Base-by-base conservation (phyloP, 2,888 invertebrate species). In the Beris morrisii region DNA sequence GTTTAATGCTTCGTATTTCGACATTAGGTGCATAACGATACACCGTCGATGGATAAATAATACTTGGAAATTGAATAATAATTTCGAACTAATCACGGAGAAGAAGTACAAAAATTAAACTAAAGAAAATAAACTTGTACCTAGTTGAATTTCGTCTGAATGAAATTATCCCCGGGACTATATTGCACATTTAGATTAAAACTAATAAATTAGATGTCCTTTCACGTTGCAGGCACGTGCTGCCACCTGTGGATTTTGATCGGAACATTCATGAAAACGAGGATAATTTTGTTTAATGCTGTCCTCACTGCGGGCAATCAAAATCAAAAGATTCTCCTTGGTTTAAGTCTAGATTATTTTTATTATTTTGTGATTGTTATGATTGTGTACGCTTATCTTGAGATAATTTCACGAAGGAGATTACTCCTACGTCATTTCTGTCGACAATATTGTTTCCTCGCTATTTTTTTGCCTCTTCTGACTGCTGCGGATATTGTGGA, bases 161-260 rank as follows among this genome's bases (percentile, higher is more conserved):
- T 38, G 38, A 9, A 38, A 38, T 38, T 38, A 38, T 38, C 38
- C 7, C 38, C 7, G 5, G 38, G 38, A 38, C 38, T 38, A 38
- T 38, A 38, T 7, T 38, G 38, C 38, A 45, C 58, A 45, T 58
- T 30, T n/a, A 22, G 58, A 45, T 58, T 58, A 58, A 58, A 58
- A 58, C 58, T 45, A 45, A 46, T 22, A 28, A 58, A 58, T 58
- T 58, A 45, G 46, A n/a, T 13, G 28, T 50, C 48, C 30, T 61
- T 61, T 61, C 61, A 52, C 61, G 61, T 48, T 50, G 61, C 13
- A 45, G 61, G n/a, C 61, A 61, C 61, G 61, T 61, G 61, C 52
- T 32, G 48, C 61, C 61, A 61, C 61, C 61, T 61, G 61, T 61
- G 61, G 61, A 31, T 31, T 11, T 11, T 11, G 9, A 61, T 31